Evolutionary conservation across 2,797 vertebrate genomes (phyloP), one percentile per base, ranked within the genome.

Genomic region (Sphenodon punctatus): DNA sequence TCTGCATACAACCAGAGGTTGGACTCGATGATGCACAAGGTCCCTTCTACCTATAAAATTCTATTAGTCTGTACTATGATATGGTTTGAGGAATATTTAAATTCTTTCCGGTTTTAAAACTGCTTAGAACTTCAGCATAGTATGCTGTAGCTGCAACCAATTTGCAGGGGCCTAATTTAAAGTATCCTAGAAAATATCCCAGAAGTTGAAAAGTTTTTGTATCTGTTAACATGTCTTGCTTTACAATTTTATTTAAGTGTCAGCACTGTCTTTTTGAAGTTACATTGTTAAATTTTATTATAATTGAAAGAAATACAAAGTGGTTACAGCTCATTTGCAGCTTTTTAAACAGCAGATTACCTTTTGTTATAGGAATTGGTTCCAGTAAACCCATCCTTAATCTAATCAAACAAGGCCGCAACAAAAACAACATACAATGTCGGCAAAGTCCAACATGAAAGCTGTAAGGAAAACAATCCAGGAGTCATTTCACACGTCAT

Each of bases 341-440:
- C 73, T 88, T 79, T 71, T 83, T 85, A 87, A 79, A 79, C 0
- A 1, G 76, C 22, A 17, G 49, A 36, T 34, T 87, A 67, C 39
- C 78, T 92, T 90, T 88, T 90, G 65, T 78, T 85, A 81, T 59
- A 34, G 48, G 34, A 30, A 76, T 22, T 69, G 39, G 45, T 76
- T 90, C 61, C 34, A 32, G 88, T 92, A 80, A 84, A 84, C 72
- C 49, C 76, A 22, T 75, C 19, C 30, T 84, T 76, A 89, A 86
- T 78, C 87, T 86, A 86, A 90, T 84, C 82, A 90, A 86, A 84
- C 49, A 88, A 84, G 61, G 12, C 58, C 22, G 41, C 49, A 81
- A 82, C 39, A 80, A 84, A 80, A 64, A 76, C 82, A 84, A 38
- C 53, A 84, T 58, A 88, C 84, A 86, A 73, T 10, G 78, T 86